These are phyloP conservation scores for Gambusia affinis DNA, from an alignment of 2,113 vertebrate genomes.

Conservation along the genomic window DNA sequence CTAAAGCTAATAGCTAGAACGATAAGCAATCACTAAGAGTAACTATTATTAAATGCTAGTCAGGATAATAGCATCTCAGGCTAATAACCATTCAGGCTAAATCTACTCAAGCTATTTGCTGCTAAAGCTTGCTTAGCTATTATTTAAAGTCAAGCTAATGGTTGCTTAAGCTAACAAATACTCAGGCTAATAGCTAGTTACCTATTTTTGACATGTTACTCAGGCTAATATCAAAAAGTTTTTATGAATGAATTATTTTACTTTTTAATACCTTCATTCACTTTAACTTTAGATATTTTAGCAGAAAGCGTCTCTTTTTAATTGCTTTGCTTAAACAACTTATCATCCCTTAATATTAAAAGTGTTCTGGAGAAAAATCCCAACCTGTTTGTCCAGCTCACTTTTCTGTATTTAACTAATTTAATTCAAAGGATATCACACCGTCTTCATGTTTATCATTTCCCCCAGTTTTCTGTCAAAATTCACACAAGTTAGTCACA, in stretches of 20 bases:
- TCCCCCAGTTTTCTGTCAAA: slow-evolving; percentile 9
- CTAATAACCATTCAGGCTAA: too few relatives aligned
- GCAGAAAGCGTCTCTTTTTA: background rate
- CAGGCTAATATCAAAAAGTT: too few relatives aligned
- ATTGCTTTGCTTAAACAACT: background rate
- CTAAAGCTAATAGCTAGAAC: background rate
- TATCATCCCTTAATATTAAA: background rate
- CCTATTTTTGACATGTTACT: too few relatives aligned
- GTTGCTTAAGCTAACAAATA: too few relatives aligned
- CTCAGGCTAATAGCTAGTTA: too few relatives aligned
- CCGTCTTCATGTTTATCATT: slow-evolving; percentile 14
- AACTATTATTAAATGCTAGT: too few relatives aligned
- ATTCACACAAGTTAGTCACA: slow-evolving; percentile 26
- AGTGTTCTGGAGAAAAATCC: background rate
- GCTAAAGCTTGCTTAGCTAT: too few relatives aligned
- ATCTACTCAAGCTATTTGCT: too few relatives aligned
- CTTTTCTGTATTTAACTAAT: slow-evolving; percentile 17
- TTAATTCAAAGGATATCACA: slow-evolving; percentile 14
- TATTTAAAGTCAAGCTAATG: too few relatives aligned
- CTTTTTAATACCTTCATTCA: background rate
- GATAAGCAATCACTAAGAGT: background rate
- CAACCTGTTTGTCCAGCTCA: slow-evolving; percentile 6
- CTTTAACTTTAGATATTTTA: background rate
- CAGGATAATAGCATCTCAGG: background rate
- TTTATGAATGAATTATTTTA: too few relatives aligned